Evolutionary conservation across 2,888 invertebrate species (phyloP), one percentile per base, ranked within the genome.

Genomic region (Campaea margaritaria): DNA sequence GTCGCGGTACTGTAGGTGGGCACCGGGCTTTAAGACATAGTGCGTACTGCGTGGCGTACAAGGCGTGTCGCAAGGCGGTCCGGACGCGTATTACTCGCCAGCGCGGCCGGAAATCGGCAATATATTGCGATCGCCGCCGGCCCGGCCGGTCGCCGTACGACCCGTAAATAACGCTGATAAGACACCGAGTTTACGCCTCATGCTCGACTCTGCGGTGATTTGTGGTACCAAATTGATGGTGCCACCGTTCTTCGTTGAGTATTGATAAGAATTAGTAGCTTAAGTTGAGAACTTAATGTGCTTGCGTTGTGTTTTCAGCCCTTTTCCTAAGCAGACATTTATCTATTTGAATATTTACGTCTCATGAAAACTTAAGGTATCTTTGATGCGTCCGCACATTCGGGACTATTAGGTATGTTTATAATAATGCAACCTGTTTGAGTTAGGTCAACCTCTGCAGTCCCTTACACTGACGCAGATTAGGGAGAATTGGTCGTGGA

Each of bases 21-120:
- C n/a, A 9, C 8, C 34, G 9, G 9, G 11, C 9, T 7, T 9
- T 34, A 11, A 34, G 34, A 9, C 34, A 51, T 51, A 55, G 38
- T 70, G 74, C 78, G 74, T 78, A 69, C 70, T 68, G 70, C 69
- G 65, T 68, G 48, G 31, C 44, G 21, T 56, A 67, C 68, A 67
- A 66, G 70, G 45, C 61, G 51, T 61, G 49, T 56, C 62, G 45
- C 27, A 69, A 84, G 88, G 85, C 83, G 84, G 82, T 79, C 83
- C 91, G 91, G 90, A 90, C 81, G 81, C 87, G 84, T 84, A 91
- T 91, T 91, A 91, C 90, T 87, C 87, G 89, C 87, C 85, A 81
- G 81, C 75, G 81, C 80, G 84, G 82, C 83, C 87, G 91, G 90
- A 91, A 85, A 88, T 87, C 88, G 81, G 78, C 84, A 85, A 87